Base-by-base conservation (phyloP, 1,140 invertebrate species). In the Drosophila oshimai region DNA sequence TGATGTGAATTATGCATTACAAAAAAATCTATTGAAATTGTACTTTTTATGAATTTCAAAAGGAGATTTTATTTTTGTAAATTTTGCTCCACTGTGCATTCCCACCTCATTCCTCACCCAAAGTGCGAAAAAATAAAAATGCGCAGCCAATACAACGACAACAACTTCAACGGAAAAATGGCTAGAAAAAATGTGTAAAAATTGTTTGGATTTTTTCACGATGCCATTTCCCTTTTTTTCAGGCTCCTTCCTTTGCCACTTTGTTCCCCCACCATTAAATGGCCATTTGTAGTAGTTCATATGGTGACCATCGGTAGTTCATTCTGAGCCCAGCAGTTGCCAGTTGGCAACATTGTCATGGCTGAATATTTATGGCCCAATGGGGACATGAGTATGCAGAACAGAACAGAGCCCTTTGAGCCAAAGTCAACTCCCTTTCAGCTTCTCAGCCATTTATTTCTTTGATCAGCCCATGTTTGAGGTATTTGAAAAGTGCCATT, bases 211-310 rank as follows among this genome's bases (percentile, higher is more conserved):
- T 70, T 64, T 79, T 39, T 70, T 61, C 39, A 49, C 29, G 37
- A 29, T 65, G 51, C 45, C 64, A 46, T 74, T 70, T 57, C 29
- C 29, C 57, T 50, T 44, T 36, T 12, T 22, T 15, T 6, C 18
- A 12, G 12, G 18, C 17, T 26, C 3, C 10, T 20, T 18, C 18
- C 33, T 29, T 22, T 34, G 9, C 29, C 36, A 10, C 17, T 45
- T 36, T 36, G 28, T 34, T 41, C 44, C 33, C 17, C 36, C 33
- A 41, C 37, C 49, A 58, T 37, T 57, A 53, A 54, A 77, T 86
- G 70, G 81, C 70, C 74, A 84, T 74, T 81, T 72, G 72, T 62
- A 79, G 80, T 86, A 79, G 80, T 86, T 79, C 73, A 86, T 87
- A 76, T 72, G 51, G 64, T 55, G 45, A 29, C 44, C 61, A 65